phyloP scores from a whole-genome alignment of 2,113 vertebrate genomes.

The Trematomus loennbergii region DNA sequence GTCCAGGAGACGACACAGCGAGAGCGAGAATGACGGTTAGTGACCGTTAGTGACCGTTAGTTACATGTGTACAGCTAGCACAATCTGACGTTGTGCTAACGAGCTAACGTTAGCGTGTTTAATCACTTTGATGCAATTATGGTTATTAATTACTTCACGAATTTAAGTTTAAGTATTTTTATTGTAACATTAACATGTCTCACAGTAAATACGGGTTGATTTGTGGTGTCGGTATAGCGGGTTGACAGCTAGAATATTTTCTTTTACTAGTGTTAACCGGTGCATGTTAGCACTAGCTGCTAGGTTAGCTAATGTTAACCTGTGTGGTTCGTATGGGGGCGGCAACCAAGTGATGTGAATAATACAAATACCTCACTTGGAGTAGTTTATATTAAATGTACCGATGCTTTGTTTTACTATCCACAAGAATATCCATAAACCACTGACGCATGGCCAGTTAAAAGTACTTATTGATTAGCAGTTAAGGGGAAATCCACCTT shows the following conservation, averaged over 20 bases:
- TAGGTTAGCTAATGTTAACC: not conserved
- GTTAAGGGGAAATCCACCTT: not conserved
- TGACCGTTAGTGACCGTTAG: not conserved
- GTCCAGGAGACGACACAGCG: conserved; percentile 94
- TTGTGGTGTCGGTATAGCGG: not conserved
- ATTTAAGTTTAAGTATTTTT: not conserved
- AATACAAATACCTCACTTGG: not conserved
- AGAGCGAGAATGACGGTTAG: conserved; percentile 91
- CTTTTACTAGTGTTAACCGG: no score
- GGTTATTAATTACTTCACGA: not conserved
- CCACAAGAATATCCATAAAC: no score
- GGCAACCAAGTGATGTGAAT: conserved; percentile 10
- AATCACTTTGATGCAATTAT: not conserved
- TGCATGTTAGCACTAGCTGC: not conserved
- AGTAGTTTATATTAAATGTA: not conserved
- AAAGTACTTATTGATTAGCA: not conserved
- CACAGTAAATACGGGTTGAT: fast-evolving
- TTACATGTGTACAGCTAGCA: conserved; percentile 7
- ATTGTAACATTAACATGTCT: fast-evolving
- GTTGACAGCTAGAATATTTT: not conserved
- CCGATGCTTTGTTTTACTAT: not conserved
- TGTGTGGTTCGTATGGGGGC: conserved; percentile 17
- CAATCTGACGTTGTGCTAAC: conserved; percentile 14
- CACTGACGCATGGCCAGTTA: not conserved
- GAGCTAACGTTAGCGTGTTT: conserved; percentile 44